Conservation (phyloP, 2,113 vertebrate species). For the Micromys minutus region DNA sequence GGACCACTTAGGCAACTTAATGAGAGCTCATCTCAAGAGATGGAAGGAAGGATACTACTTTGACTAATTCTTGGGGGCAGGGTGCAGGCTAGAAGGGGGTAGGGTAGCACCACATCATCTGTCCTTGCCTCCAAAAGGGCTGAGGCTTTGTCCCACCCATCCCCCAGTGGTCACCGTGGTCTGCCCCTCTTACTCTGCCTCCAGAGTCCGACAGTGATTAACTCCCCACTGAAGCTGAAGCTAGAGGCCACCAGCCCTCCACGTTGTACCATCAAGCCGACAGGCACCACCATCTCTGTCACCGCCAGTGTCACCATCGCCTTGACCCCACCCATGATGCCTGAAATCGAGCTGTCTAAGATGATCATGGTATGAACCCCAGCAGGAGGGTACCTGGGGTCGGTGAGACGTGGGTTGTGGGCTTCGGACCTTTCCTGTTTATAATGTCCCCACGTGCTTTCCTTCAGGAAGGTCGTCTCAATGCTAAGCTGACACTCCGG, state of each 20-base stretch:
- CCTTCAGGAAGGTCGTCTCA: slow-evolving; percentile 91
- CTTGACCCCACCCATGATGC: slow-evolving; percentile 83
- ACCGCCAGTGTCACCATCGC: slow-evolving; percentile 90
- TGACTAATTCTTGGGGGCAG: background rate
- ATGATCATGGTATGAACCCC: slow-evolving; percentile 91
- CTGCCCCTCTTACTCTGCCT: background rate
- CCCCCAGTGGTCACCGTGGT: background rate
- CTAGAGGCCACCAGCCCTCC: slow-evolving; percentile 88
- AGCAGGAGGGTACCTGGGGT: background rate
- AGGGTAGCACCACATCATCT: background rate
- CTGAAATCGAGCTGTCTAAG: slow-evolving; percentile 91
- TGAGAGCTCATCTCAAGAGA: background rate
- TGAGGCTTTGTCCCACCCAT: background rate
- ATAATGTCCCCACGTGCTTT: background rate
- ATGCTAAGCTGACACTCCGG: slow-evolving; percentile 91
- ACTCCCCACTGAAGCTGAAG: slow-evolving; percentile 91
- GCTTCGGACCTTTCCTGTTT: background rate
- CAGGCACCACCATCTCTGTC: slow-evolving; percentile 89
- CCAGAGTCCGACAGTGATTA: slow-evolving; percentile 88
- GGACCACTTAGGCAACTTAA: background rate
- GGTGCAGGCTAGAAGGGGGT: background rate
- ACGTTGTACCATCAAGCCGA: slow-evolving; percentile 90
- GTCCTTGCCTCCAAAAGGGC: background rate
- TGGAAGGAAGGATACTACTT: background rate
- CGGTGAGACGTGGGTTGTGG: accelerated